Evolutionary conservation across 2,113 vertebrate genomes (phyloP).

Genomic region (Amblyornis subalaris): DNA sequence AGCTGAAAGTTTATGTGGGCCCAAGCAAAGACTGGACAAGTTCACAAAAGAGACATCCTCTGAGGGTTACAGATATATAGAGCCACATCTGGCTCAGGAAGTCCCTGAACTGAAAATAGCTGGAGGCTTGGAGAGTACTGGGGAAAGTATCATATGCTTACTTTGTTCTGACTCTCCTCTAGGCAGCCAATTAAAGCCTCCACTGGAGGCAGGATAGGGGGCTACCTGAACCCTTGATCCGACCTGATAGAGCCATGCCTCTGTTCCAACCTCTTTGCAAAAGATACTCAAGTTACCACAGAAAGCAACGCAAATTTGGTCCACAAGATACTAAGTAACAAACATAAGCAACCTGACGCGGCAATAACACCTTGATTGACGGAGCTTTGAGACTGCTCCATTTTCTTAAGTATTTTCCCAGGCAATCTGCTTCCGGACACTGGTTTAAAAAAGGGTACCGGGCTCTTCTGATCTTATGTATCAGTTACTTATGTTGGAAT

Average conservation of each 20-base stretch:
- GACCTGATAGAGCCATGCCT: neutral
- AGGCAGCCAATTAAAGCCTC: neutral
- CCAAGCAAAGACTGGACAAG: neutral
- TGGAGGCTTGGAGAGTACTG: neutral
- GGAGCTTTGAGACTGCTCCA: neutral
- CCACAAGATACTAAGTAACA: neutral
- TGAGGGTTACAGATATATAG: conserved; percentile 16
- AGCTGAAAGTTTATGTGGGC: neutral
- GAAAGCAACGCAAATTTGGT: neutral
- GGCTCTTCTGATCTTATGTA: neutral
- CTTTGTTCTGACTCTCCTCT: neutral
- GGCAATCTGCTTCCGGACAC: neutral
- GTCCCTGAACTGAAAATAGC: conserved; percentile 18
- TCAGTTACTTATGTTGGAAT: neutral
- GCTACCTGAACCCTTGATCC: neutral
- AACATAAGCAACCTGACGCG: neutral
- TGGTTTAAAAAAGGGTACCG: neutral
- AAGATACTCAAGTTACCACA: fast-evolving
- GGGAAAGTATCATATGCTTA: neutral
- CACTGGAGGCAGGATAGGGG: neutral
- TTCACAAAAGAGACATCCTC: neutral
- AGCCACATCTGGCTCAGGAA: conserved; percentile 37
- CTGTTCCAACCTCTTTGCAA: neutral
- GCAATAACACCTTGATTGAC: neutral
- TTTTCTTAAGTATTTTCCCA: neutral